Base-by-base conservation (phyloP, 2,888 invertebrate species). In the Hydrotaea cyrtoneurina region DNA sequence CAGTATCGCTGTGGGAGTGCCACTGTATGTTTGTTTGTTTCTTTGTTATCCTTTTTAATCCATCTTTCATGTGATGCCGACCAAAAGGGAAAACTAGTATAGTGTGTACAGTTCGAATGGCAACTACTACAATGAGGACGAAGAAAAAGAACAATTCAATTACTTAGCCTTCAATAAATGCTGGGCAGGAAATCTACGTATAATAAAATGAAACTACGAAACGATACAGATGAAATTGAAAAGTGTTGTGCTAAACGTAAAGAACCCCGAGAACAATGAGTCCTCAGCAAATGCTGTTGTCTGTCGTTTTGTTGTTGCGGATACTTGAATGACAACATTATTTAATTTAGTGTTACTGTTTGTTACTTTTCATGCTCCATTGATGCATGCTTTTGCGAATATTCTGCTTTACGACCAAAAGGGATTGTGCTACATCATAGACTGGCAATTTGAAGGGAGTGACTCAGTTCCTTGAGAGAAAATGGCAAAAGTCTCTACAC, bases 141-240 rank as follows among this genome's bases (percentile, higher is more conserved):
- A 62, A 31, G 31, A 31, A 31, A 7, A 31, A 36, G 31, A 46
- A 55, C 59, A 85, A 80, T 78, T 85, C 62, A 85, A 85, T 85
- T 85, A 80, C 77, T 82, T 82, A 71, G 73, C 66, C 82, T 85
- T 85, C 79, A 79, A 82, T 80, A 74, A 62, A 69, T 74, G 23
- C 21, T 31, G 31, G 43, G 76, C 74, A 64, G 62, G 69, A 80
- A 77, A 79, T 72, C 21, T 46, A 78, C 53, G 31, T 21, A 73
- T 23, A 17, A 53, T 10, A 53, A 53, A 17, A 19, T 4, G 17
- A 55, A 55, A 55, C 55, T 17, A 55, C 21, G 26, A 74, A 59
- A 43, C 11, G 43, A 57, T 13, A 43, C n/a, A 21, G 17, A 55
- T 15, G 55, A 15, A 57, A 69, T 69, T 46, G 69, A 46, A 69